A percentile compares a stretch with the other conserved stretches of the same genome.
Evolutionary conservation across 1,140 invertebrate species (phyloP).

Genomic region (Proales similis): DNA sequence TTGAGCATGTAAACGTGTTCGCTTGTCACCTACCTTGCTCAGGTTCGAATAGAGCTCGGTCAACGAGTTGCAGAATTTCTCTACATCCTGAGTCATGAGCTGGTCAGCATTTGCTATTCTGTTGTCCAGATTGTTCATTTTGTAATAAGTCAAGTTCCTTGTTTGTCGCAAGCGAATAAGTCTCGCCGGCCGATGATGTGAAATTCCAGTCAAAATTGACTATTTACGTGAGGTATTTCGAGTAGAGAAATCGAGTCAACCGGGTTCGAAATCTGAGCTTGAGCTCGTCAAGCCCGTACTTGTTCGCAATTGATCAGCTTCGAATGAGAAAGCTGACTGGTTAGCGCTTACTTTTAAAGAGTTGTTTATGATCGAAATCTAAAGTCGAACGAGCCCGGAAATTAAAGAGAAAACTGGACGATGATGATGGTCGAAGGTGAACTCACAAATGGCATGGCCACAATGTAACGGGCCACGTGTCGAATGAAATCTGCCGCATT

Average conservation of each 20-base stretch:
- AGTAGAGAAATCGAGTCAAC: constrained; percentile 74
- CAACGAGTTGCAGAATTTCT: constrained; percentile 89
- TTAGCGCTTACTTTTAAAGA: constrained; percentile 64
- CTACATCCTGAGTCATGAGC: constrained; percentile 86
- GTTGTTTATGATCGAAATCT: constrained; percentile 77
- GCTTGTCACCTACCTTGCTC: constrained; percentile 62
- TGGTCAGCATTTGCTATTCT: constrained; percentile 92
- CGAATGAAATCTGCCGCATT: constrained; percentile 67
- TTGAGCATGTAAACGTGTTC: background rate
- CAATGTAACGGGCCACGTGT: constrained; percentile 67
- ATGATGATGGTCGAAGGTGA: constrained; percentile 40
- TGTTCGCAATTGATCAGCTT: constrained; percentile 39
- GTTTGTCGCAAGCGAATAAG: background rate
- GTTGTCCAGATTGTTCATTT: constrained; percentile 89
- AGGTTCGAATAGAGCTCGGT: constrained; percentile 92
- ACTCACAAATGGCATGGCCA: constrained; percentile 72
- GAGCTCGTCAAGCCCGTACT: constrained; percentile 82
- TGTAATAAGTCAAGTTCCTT: constrained; percentile 89
- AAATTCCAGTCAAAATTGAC: background rate
- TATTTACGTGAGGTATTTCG: constrained; percentile 80
- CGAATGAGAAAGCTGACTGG: background rate
- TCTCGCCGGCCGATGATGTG: too few species aligned
- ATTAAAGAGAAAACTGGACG: constrained; percentile 55
- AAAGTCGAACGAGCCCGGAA: constrained; percentile 53
- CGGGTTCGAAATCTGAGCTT: constrained; percentile 82